Base-by-base conservation (phyloP, 2,888 invertebrate species). In the Epinotia bilunana region DNA sequence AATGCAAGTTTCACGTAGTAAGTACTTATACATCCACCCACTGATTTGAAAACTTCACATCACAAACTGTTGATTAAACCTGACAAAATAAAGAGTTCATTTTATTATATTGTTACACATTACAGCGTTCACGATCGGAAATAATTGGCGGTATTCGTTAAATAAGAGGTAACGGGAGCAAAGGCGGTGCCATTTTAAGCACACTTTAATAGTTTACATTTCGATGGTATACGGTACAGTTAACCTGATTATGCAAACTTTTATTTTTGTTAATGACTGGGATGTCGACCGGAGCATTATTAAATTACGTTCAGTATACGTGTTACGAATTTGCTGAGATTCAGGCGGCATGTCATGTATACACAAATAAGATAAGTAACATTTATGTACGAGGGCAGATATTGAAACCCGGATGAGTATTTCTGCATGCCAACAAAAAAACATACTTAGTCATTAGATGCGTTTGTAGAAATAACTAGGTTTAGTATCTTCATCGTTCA, bases 161-260 rank as follows among this genome's bases (percentile, higher is more conserved):
- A 68, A 69, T 60, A 69, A 69, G 58, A 69, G 46, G n/a, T 69
- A 69, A 69, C 69, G 69, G 69, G 69, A 69, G 69, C 69, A 69
- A 57, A 23, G 11, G 2, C 58, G 46, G 23, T n/a, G 58, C 58
- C 58, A 69, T 69, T 69, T 67, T 46, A 68, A 68, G 46, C 69
- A 69, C 68, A 57, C 43, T 58, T 58, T 69, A 69, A 60, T 69
- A 69, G 69, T 69, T 43, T 46, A 46, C 20, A 68, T 60, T 60
- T 69, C 58, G 46, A 69, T 20, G 43, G 11, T 28, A 60, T 46
- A 23, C 46, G 58, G 60, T 69, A 69, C 68, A 46, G 68, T 69
- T 69, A 69, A 58, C 6, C 46, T 69, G 23, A 58, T 46, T 58
- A 28, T 23, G 46, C 46, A 53, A 33, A 23, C 46, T 58, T 69